Conservation (phyloP, 2,113 vertebrate genomes). For the Shinisaurus crocodilurus region DNA sequence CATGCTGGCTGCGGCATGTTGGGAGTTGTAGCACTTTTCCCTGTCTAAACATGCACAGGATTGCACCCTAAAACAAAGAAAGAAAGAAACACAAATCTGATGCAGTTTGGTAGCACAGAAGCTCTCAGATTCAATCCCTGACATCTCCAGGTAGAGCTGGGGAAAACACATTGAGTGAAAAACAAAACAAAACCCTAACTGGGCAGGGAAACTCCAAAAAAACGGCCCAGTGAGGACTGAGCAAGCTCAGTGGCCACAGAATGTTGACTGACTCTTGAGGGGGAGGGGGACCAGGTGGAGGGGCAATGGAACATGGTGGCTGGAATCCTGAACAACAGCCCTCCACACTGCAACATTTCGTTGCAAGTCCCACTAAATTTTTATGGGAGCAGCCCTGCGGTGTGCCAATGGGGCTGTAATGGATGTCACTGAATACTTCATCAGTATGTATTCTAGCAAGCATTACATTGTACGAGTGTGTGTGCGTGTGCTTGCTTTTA, state of each 20-base stretch:
- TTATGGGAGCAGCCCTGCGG: neutral
- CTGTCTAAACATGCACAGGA: too few species aligned
- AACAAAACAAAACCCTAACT: too few species aligned
- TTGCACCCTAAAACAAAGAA: too few species aligned
- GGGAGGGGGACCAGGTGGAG: too few species aligned
- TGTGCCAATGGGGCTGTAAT: fast-evolving
- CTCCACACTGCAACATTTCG: neutral
- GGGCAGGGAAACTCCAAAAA: too few species aligned
- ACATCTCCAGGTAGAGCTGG: too few species aligned
- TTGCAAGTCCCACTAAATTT: neutral
- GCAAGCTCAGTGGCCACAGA: neutral
- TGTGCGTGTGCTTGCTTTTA: fast-evolving
- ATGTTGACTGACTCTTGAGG: neutral
- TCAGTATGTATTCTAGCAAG: constrained; percentile 5
- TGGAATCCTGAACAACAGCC: neutral
- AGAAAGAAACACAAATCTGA: too few species aligned
- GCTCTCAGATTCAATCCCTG: too few species aligned
- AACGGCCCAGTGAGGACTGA: neutral
- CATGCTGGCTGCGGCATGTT: too few species aligned
- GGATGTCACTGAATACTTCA: fast-evolving
- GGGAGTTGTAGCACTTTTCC: too few species aligned
- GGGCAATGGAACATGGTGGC: neutral
- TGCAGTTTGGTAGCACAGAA: too few species aligned
- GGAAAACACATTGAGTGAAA: too few species aligned
- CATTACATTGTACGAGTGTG: neutral